phyloP scores from a whole-genome alignment of 2,113 vertebrate species.

The Murina feae region DNA sequence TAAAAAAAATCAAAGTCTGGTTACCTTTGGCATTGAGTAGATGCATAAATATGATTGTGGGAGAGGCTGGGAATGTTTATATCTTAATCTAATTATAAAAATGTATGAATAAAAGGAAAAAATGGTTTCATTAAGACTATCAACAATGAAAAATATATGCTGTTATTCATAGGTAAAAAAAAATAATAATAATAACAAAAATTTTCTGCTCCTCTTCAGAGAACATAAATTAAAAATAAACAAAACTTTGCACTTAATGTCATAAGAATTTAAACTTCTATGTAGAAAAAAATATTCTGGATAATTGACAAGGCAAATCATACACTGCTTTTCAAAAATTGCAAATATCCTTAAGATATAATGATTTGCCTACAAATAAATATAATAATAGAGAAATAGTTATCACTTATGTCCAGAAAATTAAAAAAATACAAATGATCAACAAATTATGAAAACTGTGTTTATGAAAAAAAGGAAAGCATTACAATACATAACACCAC shows the following conservation, averaged over 20 bases:
- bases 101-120: not conserved
- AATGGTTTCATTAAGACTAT: not conserved
- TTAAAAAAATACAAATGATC: not conserved
- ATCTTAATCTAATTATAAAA: not conserved
- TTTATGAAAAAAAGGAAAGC: not conserved
- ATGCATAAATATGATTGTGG: not conserved
- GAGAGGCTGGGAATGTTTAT: not conserved
- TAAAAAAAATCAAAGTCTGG: not conserved
- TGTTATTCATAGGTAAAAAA: not conserved
- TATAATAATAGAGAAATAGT: not conserved
- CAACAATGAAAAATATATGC: not conserved
- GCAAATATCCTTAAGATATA: not conserved
- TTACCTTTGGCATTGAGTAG: not conserved
- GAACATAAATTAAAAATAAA: not conserved
- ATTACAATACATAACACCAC: not conserved
- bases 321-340: not conserved
- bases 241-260: not conserved
- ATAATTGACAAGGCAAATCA: not conserved
- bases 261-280: not conserved
- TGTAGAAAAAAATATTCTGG: not conserved
- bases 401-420: not conserved
- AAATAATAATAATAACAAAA: not conserved
- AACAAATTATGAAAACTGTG: not conserved
- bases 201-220: not conserved
- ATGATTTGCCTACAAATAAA: not conserved